Conservation (phyloP, 1,140 invertebrate genomes). For the Homarus americanus region DNA sequence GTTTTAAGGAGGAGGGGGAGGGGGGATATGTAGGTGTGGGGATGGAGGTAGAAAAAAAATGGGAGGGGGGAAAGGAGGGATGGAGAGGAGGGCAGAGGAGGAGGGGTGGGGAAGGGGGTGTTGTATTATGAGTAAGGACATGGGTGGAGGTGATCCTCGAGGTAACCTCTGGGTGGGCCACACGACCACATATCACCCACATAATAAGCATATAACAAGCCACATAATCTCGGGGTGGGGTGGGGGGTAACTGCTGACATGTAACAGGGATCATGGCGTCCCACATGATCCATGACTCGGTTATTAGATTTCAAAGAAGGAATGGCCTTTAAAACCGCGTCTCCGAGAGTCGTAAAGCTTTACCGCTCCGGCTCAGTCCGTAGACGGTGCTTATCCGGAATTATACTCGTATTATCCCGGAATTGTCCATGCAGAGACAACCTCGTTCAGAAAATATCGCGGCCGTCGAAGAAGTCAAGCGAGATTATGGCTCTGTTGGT, state of each 20-base stretch:
- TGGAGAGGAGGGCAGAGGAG: background rate
- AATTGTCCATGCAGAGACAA: conserved; percentile 1
- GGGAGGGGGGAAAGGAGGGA: background rate
- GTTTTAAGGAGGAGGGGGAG: no score
- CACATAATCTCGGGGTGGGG: conserved; percentile 10
- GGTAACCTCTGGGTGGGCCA: background rate
- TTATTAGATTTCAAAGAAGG: conserved; percentile 40
- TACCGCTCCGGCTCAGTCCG: background rate
- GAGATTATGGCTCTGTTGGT: background rate
- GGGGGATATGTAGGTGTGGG: no score
- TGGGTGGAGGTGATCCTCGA: background rate
- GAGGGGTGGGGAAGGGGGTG: background rate
- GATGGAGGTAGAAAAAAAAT: background rate
- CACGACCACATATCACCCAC: background rate
- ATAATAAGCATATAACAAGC: conserved; percentile 33
- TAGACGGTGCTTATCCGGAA: conserved; percentile 20
- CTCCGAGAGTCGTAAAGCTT: conserved; percentile 17
- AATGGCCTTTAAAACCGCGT: conserved; percentile 34
- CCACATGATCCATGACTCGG: conserved; percentile 9
- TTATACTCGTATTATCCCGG: conserved; percentile 28
- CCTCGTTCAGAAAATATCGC: background rate
- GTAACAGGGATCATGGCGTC: conserved; percentile 16
- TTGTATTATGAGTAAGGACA: background rate
- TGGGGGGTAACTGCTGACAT: conserved; percentile 34
- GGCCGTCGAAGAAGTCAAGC: background rate